phyloP scores from a whole-genome alignment of 2,113 vertebrate genomes.

The Micronycteris hirsuta region DNA sequence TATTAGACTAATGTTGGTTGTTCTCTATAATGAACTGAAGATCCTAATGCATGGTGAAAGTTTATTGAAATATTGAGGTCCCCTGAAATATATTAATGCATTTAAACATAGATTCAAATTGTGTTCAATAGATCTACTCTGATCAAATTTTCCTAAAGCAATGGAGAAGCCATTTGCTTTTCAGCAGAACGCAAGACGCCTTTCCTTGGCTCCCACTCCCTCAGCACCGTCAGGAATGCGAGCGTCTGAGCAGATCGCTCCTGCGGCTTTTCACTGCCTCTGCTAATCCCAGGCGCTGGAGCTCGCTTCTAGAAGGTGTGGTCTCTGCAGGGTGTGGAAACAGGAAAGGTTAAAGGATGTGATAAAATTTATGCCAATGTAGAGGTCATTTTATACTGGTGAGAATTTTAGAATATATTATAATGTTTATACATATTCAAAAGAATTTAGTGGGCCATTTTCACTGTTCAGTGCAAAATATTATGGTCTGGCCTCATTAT shows the following conservation, averaged over 20 bases:
- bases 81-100: background rate
- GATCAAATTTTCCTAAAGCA: background rate
- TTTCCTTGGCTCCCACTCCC: no score
- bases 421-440: conserved; percentile 16
- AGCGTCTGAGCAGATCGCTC: background rate
- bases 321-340: background rate
- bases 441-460: conserved; percentile 20
- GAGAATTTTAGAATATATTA: background rate
- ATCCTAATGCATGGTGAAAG: background rate
- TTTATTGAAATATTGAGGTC: background rate
- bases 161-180: no score
- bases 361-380: conserved; percentile 31
- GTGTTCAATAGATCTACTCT: background rate
- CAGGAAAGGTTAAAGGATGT: background rate
- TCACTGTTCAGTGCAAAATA: background rate
- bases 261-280: background rate
- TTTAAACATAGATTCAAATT: background rate
- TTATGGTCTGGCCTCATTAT: background rate
- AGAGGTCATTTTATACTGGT: background rate
- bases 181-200: fast-evolving
- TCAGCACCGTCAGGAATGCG: fast-evolving
- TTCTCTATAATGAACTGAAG: background rate
- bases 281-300: background rate
- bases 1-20: background rate
- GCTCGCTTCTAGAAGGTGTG: background rate